Percentiles rank a stretch among this genome's conserved stretches.
Conservation (phyloP, 2,888 invertebrate genomes). For the Clanis bilineata region DNA sequence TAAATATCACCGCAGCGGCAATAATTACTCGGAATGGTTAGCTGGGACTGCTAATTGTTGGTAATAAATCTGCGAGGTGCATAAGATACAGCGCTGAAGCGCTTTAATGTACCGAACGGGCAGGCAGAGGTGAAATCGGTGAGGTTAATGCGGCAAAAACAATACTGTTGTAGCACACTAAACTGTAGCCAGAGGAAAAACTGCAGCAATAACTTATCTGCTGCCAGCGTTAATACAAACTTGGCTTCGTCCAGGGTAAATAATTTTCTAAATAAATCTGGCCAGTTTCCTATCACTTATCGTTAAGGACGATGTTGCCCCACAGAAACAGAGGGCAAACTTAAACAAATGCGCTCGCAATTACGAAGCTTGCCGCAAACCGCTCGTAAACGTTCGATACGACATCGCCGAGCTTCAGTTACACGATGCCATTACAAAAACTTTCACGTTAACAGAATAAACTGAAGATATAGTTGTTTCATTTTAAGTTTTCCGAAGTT, state of each 20-base stretch:
- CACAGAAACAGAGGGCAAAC: background rate
- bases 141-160: constrained; percentile 23
- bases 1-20: constrained; percentile 35
- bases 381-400: constrained; percentile 29
- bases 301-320: background rate
- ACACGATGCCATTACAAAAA: constrained; percentile 25
- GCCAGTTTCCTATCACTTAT: constrained; percentile 20
- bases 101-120: constrained; percentile 22
- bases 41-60: constrained; percentile 38
- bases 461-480: constrained; percentile 7
- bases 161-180: constrained; percentile 7
- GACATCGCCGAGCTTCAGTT: constrained; percentile 26
- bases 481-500: constrained; percentile 12
- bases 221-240: constrained; percentile 8
- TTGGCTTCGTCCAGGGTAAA: constrained; percentile 20
- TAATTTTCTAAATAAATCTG: constrained; percentile 33
- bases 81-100: constrained; percentile 30
- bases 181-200: constrained; percentile 28
- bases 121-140: constrained; percentile 17
- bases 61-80: constrained; percentile 37
- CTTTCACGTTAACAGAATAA: constrained; percentile 24
- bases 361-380: constrained; percentile 27
- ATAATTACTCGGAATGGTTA: constrained; percentile 39
- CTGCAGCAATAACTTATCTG: constrained; percentile 29
- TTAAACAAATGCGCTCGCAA: constrained; percentile 33